phyloP scores from a whole-genome alignment of 1,140 invertebrate species.

The Hestina assimilis region DNA sequence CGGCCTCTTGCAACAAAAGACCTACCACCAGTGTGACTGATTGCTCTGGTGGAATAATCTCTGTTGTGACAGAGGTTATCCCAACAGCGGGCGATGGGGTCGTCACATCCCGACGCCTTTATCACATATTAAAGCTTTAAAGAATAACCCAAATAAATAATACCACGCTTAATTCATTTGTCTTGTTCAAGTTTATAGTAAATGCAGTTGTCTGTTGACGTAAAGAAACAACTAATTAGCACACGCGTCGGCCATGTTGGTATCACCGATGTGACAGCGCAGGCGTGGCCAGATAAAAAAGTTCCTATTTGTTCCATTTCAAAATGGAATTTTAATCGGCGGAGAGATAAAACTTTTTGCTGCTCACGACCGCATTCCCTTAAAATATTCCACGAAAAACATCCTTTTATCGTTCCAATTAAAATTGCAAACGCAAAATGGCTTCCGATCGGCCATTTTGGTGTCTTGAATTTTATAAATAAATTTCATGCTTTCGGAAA shows the following conservation, averaged over 20 bases:
- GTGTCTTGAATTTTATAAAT: slow-evolving; percentile 4
- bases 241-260: slow-evolving; percentile 24
- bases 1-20: too few relatives aligned
- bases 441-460: slow-evolving; percentile 68
- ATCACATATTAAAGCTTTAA: too few relatives aligned
- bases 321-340: slow-evolving; percentile 67
- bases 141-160: too few relatives aligned
- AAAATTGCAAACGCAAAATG: slow-evolving; percentile 71
- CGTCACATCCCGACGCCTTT: too few relatives aligned
- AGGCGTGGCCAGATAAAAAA: slow-evolving; percentile 62
- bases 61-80: too few relatives aligned
- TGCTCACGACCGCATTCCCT: slow-evolving; percentile 37
- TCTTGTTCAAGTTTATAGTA: too few relatives aligned
- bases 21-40: too few relatives aligned
- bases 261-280: slow-evolving; percentile 18
- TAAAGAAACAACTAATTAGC: slow-evolving; percentile 16
- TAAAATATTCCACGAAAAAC: slow-evolving; percentile 61
- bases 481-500: background rate
- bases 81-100: too few relatives aligned
- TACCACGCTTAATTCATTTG: too few relatives aligned
- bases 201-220: background rate
- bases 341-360: slow-evolving; percentile 62
- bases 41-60: too few relatives aligned
- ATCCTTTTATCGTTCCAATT: slow-evolving; percentile 64
- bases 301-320: slow-evolving; percentile 65